These are phyloP conservation scores for Poecilus cupreus DNA, from an alignment of 2,888 invertebrate genomes.

Conservation along the genomic window DNA sequence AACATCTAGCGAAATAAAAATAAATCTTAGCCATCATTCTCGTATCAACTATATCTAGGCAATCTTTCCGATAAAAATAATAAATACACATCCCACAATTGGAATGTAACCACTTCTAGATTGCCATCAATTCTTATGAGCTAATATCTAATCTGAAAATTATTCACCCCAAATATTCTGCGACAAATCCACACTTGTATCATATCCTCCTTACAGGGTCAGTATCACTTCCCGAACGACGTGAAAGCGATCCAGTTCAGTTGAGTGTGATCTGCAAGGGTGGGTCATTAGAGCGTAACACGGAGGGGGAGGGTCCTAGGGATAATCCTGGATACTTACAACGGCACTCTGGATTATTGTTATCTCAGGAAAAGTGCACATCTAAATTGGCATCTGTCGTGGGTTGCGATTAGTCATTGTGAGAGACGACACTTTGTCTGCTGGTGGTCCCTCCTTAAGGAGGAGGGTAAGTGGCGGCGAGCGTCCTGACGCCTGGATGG, in stretches of 20 bases:
- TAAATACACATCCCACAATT: no score
- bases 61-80: background rate
- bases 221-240: no score
- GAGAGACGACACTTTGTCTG: background rate
- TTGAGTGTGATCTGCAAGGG: background rate
- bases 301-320: background rate
- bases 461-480: background rate
- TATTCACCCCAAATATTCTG: background rate
- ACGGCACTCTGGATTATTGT: slow-evolving; percentile 53
- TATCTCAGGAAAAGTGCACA: slow-evolving; percentile 58
- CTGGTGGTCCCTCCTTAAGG: background rate
- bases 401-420: slow-evolving; percentile 46
- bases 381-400: slow-evolving; percentile 54
- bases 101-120: background rate
- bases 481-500: background rate
- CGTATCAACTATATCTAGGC: background rate
- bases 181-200: background rate
- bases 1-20: background rate
- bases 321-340: slow-evolving; percentile 52
- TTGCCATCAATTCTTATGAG: background rate
- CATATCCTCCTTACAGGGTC: background rate
- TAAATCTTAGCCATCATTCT: background rate
- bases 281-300: slow-evolving; percentile 20
- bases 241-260: background rate
- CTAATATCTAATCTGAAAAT: slow-evolving; percentile 12